Conservation (phyloP, 2,888 invertebrate species). For the Trachelus troglodyta region DNA sequence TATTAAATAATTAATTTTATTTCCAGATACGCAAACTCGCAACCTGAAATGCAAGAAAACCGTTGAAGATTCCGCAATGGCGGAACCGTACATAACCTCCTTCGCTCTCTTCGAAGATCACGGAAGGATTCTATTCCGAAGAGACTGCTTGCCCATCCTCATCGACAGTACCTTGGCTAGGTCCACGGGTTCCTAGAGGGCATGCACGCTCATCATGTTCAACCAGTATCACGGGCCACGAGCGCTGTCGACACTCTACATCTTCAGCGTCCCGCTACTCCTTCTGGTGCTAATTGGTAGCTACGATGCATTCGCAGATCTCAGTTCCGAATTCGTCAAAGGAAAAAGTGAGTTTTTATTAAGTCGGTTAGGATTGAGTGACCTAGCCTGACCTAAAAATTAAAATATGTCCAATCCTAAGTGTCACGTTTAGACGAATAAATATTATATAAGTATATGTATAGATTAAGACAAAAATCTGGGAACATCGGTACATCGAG, state of each 20-base stretch:
- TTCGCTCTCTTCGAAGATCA: slow-evolving; percentile 20
- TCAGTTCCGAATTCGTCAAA: slow-evolving; percentile 78
- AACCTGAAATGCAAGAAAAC: slow-evolving; percentile 44
- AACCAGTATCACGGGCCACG: slow-evolving; percentile 56
- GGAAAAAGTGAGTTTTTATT: slow-evolving; percentile 78
- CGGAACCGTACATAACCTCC: neutral
- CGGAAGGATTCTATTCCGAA: slow-evolving; percentile 22
- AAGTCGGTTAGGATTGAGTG: neutral
- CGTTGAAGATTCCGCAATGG: slow-evolving; percentile 40
- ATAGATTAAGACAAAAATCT: slow-evolving; percentile 23
- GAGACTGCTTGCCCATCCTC: slow-evolving; percentile 21
- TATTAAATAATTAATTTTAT: neutral
- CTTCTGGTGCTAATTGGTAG: slow-evolving; percentile 46
- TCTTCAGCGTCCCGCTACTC: slow-evolving; percentile 42
- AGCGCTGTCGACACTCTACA: slow-evolving; percentile 54
- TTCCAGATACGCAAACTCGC: slow-evolving; percentile 32
- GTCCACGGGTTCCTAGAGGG: slow-evolving; percentile 57
- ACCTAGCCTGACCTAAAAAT: too few species aligned
- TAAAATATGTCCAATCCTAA: too few species aligned
- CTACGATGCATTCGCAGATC: slow-evolving; percentile 55
- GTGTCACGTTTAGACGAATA: neutral
- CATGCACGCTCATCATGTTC: slow-evolving; percentile 64
- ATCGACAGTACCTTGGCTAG: slow-evolving; percentile 33
- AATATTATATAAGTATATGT: neutral
- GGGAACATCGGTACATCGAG: slow-evolving; percentile 20